phyloP scores from a whole-genome alignment of 1,140 invertebrate genomes.

The Schmidtea mediterranea region DNA sequence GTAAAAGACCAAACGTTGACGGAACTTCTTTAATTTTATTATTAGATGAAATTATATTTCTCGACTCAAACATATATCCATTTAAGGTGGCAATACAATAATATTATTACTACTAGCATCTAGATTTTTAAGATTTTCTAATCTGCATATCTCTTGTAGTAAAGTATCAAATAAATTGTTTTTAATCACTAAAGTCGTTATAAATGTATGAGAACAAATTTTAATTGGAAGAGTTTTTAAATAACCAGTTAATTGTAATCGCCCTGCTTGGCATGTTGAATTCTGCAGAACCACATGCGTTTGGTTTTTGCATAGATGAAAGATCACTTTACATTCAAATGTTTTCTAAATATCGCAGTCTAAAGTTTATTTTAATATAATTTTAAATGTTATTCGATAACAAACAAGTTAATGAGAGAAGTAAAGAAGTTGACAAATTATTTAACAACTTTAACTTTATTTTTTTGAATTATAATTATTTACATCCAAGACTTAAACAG shows the following conservation, averaged over 20 bases:
- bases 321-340: too few species aligned
- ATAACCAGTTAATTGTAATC: not conserved
- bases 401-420: too few species aligned
- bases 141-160: not conserved
- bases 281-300: too few species aligned
- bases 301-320: too few species aligned
- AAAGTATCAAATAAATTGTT: not conserved
- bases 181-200: not conserved
- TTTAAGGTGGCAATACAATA: not conserved
- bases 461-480: too few species aligned
- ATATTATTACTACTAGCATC: slow-evolving; percentile 1
- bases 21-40: not conserved
- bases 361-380: too few species aligned
- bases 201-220: not conserved
- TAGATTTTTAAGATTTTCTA: not conserved
- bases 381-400: too few species aligned
- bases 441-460: too few species aligned
- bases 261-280: not conserved
- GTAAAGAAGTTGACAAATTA: too few species aligned
- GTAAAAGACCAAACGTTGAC: not conserved
- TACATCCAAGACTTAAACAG: too few species aligned
- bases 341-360: too few species aligned
- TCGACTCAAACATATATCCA: not conserved
- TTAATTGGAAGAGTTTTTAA: not conserved
- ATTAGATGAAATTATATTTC: not conserved